Evolutionary conservation across 2,113 vertebrate genomes (phyloP).

Genomic region (Tympanuchus pallidicinctus): DNA sequence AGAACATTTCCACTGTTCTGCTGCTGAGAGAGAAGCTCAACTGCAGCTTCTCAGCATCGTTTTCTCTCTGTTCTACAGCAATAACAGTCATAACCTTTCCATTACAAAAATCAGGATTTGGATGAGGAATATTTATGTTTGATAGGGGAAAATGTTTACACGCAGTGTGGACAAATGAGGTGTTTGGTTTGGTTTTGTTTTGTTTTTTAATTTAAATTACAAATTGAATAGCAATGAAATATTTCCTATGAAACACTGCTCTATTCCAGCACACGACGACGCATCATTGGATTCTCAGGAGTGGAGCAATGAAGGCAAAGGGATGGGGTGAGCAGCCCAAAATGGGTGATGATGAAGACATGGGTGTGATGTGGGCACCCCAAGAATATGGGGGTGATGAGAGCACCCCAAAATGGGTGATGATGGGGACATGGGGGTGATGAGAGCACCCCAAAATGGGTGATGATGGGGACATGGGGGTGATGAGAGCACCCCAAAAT

Average conservation of each 20-base stretch:
- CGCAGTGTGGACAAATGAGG: accelerated
- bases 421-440: too few relatives aligned
- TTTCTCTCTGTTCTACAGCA: neutral
- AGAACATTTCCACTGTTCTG: too few relatives aligned
- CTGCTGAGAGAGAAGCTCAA: neutral
- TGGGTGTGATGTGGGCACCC: too few relatives aligned
- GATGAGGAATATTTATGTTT: neutral
- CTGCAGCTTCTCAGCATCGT: neutral
- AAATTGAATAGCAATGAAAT: neutral
- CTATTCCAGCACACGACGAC: neutral
- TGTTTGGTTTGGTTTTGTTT: too few relatives aligned
- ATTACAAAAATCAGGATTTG: neutral
- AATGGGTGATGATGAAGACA: too few relatives aligned
- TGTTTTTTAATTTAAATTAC: neutral
- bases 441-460: too few relatives aligned
- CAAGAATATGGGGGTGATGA: too few relatives aligned
- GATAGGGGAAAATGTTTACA: neutral
- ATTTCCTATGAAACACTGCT: neutral
- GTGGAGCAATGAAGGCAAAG: too few relatives aligned
- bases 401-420: too few relatives aligned
- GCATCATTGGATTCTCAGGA: neutral
- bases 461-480: too few relatives aligned
- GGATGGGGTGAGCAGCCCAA: too few relatives aligned
- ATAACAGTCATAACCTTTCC: neutral
- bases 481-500: too few relatives aligned